phyloP scores from a whole-genome alignment of 2,113 vertebrate species.

The Chinchilla lanigera region DNA sequence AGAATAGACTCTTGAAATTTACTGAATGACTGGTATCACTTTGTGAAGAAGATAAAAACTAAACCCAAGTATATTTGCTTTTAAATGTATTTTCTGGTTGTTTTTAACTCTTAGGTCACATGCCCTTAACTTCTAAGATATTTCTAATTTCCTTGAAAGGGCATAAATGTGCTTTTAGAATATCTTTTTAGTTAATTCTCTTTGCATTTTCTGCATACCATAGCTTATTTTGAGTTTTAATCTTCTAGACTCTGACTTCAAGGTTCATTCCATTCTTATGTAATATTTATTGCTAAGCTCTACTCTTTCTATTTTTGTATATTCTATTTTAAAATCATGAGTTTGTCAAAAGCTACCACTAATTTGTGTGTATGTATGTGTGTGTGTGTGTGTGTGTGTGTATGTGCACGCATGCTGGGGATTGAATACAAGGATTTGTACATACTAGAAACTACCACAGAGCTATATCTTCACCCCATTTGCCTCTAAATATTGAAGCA shows the following conservation, averaged over 20 bases:
- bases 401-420: background rate
- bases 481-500: background rate
- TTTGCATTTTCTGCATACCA: background rate
- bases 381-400: no score
- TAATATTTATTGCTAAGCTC: background rate
- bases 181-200: background rate
- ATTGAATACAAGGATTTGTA: background rate
- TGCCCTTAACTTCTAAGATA: background rate
- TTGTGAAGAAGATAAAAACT: constrained; percentile 3
- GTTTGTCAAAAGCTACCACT: constrained; percentile 7
- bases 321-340: constrained; percentile 15
- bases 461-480: background rate
- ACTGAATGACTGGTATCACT: background rate
- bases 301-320: background rate
- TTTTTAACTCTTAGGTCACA: background rate
- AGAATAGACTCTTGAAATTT: background rate
- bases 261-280: background rate
- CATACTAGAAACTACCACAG: background rate
- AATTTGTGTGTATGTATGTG: background rate
- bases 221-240: background rate
- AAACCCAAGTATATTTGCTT: background rate
- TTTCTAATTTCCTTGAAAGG: background rate
- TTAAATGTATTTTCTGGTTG: background rate
- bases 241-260: background rate
- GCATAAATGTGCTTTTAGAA: background rate